A percentile compares a stretch with the other conserved stretches of the same genome.
Conservation (phyloP, 2,888 invertebrate genomes). For the Tiliacea aurago region DNA sequence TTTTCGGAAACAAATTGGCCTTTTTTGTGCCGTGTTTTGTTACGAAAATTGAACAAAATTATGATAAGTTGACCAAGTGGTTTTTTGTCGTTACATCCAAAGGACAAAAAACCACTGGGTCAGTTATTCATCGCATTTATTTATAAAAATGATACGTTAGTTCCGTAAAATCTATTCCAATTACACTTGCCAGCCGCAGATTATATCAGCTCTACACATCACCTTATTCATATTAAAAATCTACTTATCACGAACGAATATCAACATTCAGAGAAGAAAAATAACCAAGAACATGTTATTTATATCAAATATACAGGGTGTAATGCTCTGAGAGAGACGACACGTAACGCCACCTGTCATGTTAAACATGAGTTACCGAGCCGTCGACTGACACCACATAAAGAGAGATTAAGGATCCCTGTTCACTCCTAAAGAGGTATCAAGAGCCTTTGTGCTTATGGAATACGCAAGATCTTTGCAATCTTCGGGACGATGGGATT, state of each 20-base stretch:
- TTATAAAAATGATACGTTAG: neutral
- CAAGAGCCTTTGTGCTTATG: slow-evolving; percentile 42
- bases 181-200: neutral
- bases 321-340: slow-evolving; percentile 43
- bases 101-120: neutral
- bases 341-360: slow-evolving; percentile 52
- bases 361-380: slow-evolving; percentile 54
- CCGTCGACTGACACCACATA: slow-evolving; percentile 47
- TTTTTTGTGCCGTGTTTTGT: neutral
- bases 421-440: slow-evolving; percentile 33
- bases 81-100: no score
- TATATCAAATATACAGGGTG: slow-evolving; percentile 37
- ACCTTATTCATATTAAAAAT: slow-evolving; percentile 33
- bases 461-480: slow-evolving; percentile 36
- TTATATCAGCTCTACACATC: slow-evolving; percentile 6
- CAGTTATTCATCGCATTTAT: no score
- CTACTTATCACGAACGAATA: slow-evolving; percentile 15
- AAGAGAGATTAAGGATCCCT: slow-evolving; percentile 52
- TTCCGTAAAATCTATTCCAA: slow-evolving; percentile 4
- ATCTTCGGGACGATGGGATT: slow-evolving; percentile 20
- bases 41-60: neutral
- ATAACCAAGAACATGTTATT: slow-evolving; percentile 26
- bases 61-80: neutral
- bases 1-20: neutral
- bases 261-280: slow-evolving; percentile 25